Percentiles rank a stretch among this genome's conserved stretches.
Evolutionary conservation across 2,113 vertebrate species (phyloP).

Genomic region (Chaenogobius annularis): DNA sequence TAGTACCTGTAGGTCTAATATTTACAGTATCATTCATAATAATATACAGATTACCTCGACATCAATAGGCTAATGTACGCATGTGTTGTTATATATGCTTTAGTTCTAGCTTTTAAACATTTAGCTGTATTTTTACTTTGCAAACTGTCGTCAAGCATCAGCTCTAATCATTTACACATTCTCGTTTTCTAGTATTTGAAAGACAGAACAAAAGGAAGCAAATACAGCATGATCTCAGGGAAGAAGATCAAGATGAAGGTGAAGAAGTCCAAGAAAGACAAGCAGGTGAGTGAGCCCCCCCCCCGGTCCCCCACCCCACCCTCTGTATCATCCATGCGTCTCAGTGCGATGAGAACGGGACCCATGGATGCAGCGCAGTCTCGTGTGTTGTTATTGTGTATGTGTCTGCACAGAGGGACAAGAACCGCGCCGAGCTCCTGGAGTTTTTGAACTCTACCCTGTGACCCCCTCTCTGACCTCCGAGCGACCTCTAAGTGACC

Average conservation of each 20-base stretch:
- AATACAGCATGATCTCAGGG: slow-evolving; percentile 92
- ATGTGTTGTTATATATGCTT: too few species aligned
- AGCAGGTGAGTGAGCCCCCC: slow-evolving; percentile 86
- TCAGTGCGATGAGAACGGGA: too few species aligned
- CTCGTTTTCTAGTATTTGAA: slow-evolving; percentile 81
- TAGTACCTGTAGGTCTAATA: too few species aligned
- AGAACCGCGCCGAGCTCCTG: slow-evolving; percentile 86
- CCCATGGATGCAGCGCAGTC: not conserved
- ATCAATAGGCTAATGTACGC: too few species aligned
- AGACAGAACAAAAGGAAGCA: slow-evolving; percentile 83
- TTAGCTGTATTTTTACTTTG: too few species aligned
- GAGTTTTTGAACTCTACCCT: slow-evolving; percentile 89
- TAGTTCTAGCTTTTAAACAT: not conserved
- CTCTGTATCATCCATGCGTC: not conserved
- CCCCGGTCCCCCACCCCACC: too few species aligned
- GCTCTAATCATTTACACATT: not conserved
- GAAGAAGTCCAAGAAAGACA: slow-evolving; percentile 90
- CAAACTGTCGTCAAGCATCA: not conserved
- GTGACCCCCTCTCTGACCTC: slow-evolving; percentile 50
- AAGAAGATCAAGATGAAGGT: slow-evolving; percentile 95
- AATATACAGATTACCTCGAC: too few species aligned
- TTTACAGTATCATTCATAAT: too few species aligned
- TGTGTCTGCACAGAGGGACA: slow-evolving; percentile 75
- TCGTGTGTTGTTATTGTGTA: not conserved
- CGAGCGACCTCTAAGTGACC: not conserved